Evolutionary conservation across 2,113 vertebrate species (phyloP).

Genomic region (Ageneiosus marmoratus): DNA sequence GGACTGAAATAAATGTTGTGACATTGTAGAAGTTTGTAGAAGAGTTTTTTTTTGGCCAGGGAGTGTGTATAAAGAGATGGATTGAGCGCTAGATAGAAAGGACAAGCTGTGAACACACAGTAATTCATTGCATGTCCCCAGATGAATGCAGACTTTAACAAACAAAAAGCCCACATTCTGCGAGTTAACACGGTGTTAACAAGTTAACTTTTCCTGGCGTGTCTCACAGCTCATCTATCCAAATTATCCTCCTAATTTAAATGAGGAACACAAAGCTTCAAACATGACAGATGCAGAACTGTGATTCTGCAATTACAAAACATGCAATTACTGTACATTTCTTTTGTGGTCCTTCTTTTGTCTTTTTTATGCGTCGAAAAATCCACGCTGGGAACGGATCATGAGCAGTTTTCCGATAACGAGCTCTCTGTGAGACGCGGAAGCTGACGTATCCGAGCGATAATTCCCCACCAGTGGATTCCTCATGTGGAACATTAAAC

Average conservation of each 20-base stretch:
- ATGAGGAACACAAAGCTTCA: not conserved
- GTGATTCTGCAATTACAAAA: not conserved
- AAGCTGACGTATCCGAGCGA: slow-evolving; percentile 62
- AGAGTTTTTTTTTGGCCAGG: too few relatives aligned
- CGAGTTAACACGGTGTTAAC: not conserved
- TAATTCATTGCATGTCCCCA: not conserved
- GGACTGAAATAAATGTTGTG: too few relatives aligned
- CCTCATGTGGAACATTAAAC: slow-evolving; percentile 31
- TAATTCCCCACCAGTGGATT: slow-evolving; percentile 49
- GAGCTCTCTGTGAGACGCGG: slow-evolving; percentile 57
- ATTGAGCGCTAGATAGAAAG: not conserved
- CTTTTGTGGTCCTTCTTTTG: not conserved
- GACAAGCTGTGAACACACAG: not conserved
- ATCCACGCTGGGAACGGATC: slow-evolving; percentile 48
- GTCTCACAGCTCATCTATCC: not conserved
- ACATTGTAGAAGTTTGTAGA: too few relatives aligned
- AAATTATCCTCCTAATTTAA: not conserved
- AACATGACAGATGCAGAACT: not conserved
- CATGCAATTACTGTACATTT: not conserved
- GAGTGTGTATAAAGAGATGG: not conserved
- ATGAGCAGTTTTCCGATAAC: slow-evolving; percentile 58
- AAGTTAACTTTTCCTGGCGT: not conserved
- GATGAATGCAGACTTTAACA: not conserved
- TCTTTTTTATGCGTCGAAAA: not conserved
- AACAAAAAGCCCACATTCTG: not conserved